phyloP scores from a whole-genome alignment of 2,113 vertebrate species.

The Proteles cristata region DNA sequence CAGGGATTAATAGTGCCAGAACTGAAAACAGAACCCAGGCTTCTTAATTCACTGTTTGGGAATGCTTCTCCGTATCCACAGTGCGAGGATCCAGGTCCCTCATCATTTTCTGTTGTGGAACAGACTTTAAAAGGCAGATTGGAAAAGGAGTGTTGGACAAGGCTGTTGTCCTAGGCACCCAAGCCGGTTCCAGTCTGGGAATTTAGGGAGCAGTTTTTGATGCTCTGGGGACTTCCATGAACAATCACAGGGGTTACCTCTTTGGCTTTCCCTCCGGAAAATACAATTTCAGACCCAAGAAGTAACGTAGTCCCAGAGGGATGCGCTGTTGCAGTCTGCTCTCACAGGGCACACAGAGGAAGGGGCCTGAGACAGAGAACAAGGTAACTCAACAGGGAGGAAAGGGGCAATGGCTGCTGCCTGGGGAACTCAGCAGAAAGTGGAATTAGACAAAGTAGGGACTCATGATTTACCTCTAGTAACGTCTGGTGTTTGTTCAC shows the following conservation, averaged over 20 bases:
- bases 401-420: too few relatives aligned
- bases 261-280: background rate
- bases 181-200: background rate
- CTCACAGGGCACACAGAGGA: background rate
- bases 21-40: background rate
- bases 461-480: fast-evolving
- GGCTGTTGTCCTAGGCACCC: background rate
- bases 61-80: background rate
- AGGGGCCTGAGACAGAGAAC: background rate
- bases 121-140: background rate
- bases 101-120: background rate
- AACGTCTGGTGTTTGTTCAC: background rate
- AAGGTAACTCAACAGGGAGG: fast-evolving
- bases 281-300: background rate
- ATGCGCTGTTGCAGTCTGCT: fast-evolving
- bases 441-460: fast-evolving
- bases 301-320: background rate
- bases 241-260: background rate
- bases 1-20: background rate
- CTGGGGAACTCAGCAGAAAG: too few relatives aligned
- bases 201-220: background rate
- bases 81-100: background rate
- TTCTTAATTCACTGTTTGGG: background rate
- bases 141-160: background rate
- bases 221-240: background rate